Conservation (phyloP, 2,113 vertebrate species). For the Forbesichthys agassizii region DNA sequence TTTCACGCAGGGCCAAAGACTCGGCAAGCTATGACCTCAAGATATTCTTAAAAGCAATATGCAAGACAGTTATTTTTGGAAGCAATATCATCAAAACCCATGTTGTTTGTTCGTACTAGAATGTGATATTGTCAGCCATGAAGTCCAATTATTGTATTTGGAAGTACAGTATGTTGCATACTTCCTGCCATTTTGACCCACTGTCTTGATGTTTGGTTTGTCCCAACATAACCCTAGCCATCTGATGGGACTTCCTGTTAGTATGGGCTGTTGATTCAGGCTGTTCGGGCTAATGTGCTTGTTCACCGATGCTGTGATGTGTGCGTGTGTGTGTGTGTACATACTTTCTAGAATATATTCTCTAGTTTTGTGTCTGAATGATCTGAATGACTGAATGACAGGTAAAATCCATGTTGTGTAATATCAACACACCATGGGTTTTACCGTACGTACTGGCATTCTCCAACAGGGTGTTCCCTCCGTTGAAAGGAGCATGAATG, state of each 20-base stretch:
- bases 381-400: slow-evolving; percentile 2
- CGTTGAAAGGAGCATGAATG: background rate
- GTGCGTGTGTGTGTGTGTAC: background rate
- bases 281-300: slow-evolving; percentile 33
- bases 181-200: slow-evolving; percentile 39
- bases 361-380: background rate
- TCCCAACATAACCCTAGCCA: slow-evolving; percentile 42
- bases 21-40: background rate
- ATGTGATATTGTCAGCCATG: background rate
- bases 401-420: background rate
- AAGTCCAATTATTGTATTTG: slow-evolving; percentile 26
- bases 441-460: slow-evolving; percentile 22
- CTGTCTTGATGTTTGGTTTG: slow-evolving; percentile 34
- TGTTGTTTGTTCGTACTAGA: too few species aligned
- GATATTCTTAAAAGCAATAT: background rate
- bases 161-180: slow-evolving; percentile 33
- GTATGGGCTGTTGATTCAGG: slow-evolving; percentile 56
- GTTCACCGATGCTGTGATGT: slow-evolving; percentile 6
- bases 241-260: slow-evolving; percentile 47
- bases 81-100: too few species aligned
- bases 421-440: slow-evolving; percentile 10
- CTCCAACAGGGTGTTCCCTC: slow-evolving; percentile 18
- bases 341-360: background rate
- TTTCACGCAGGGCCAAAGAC: too few species aligned
- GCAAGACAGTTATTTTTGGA: background rate